A percentile compares a stretch with the other conserved stretches of the same genome.
These are phyloP conservation scores for Loriculus beryllinus DNA, from an alignment of 2,797 vertebrate species.

Conservation along the genomic window DNA sequence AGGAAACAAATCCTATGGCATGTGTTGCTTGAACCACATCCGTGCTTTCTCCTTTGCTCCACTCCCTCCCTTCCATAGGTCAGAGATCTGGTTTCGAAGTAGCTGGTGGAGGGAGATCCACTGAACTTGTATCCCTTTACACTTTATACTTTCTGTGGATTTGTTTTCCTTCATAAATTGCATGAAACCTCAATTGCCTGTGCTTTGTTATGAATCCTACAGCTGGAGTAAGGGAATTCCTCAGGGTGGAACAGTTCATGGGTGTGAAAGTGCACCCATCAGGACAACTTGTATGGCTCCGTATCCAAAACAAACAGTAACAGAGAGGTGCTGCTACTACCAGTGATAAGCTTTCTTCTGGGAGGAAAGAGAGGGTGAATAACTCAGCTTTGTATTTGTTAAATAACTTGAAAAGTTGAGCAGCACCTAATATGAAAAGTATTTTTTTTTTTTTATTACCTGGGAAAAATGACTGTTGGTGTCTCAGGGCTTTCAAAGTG, in stretches of 20 bases:
- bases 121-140: background rate
- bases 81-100: background rate
- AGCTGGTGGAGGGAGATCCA: background rate
- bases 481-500: background rate
- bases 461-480: background rate
- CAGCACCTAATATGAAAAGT: background rate
- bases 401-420: background rate
- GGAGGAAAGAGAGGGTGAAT: background rate
- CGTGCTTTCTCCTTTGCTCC: background rate
- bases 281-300: background rate
- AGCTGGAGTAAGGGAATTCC: constrained; percentile 22
- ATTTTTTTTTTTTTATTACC: background rate
- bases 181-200: background rate
- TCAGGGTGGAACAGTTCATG: background rate
- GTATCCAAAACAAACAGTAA: background rate
- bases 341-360: background rate
- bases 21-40: background rate
- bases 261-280: background rate
- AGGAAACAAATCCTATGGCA: background rate
- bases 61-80: background rate
- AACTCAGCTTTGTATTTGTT: background rate
- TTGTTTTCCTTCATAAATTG: background rate
- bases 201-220: background rate
- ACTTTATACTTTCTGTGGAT: background rate
- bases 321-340: background rate